Percentiles rank a stretch among this genome's conserved stretches.
Evolutionary conservation across 2,888 invertebrate genomes (phyloP).

Genomic region (Eustalomyia histrio): DNA sequence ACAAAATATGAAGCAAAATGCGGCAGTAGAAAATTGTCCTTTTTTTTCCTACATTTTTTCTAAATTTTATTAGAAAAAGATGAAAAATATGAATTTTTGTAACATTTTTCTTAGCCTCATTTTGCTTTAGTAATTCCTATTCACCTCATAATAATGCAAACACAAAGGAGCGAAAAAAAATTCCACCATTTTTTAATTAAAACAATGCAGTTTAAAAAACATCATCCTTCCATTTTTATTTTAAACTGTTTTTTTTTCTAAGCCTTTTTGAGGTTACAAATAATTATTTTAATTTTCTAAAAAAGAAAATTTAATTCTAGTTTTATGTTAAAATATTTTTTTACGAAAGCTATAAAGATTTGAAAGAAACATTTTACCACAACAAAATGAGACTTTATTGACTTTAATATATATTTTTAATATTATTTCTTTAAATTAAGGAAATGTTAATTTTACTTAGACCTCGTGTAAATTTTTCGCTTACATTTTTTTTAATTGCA

Average conservation of each 20-base stretch:
- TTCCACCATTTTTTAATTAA: constrained; percentile 36
- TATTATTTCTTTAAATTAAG: constrained; percentile 45
- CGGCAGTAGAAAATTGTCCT: constrained; percentile 4
- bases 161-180: constrained; percentile 30
- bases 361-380: constrained; percentile 36
- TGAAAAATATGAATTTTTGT: constrained; percentile 19
- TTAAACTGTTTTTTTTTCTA: constrained; percentile 26
- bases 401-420: constrained; percentile 46
- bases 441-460: constrained; percentile 30
- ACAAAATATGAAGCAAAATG: constrained; percentile 21
- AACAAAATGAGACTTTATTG: constrained; percentile 52
- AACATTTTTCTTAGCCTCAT: background rate
- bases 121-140: constrained; percentile 33
- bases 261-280: constrained; percentile 26
- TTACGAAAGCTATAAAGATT: constrained; percentile 46
- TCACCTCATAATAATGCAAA: constrained; percentile 39
- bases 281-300: constrained; percentile 33
- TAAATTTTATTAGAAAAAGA: constrained; percentile 49
- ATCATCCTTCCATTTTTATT: constrained; percentile 42
- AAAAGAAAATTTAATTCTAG: constrained; percentile 35
- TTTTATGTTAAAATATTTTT: constrained; percentile 58
- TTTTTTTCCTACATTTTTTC: constrained; percentile 37
- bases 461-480: constrained; percentile 12
- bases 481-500: constrained; percentile 4
- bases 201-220: constrained; percentile 24